Percentiles rank a stretch among this genome's conserved stretches.
Evolutionary conservation across 2,113 vertebrate genomes (phyloP).

Genomic region (Brachirus orientalis): DNA sequence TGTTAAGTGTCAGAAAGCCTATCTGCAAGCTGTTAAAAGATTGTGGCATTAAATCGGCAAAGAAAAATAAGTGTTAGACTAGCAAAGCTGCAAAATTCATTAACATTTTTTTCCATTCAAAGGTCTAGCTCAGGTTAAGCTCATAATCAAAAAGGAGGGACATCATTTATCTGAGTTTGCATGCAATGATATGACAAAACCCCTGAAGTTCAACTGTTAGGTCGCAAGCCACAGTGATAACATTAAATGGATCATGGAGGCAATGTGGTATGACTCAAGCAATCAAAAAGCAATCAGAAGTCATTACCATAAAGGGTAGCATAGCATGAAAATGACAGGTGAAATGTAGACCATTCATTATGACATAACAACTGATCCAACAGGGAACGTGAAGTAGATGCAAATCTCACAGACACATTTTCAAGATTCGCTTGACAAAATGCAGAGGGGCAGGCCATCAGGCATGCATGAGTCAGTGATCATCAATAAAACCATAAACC

Average conservation of each 20-base stretch:
- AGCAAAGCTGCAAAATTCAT: conserved; percentile 49
- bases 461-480: conserved; percentile 68
- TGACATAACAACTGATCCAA: conserved; percentile 43
- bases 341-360: conserved; percentile 47
- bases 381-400: conserved; percentile 43
- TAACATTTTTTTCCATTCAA: conserved; percentile 9
- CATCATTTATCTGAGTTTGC: conserved; percentile 32
- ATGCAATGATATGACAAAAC: conserved; percentile 60
- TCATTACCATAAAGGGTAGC: conserved; percentile 43
- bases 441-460: conserved; percentile 65
- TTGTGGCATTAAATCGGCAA: conserved; percentile 37
- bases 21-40: conserved; percentile 23
- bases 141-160: conserved; percentile 25
- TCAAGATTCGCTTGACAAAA: conserved; percentile 64
- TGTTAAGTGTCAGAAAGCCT: conserved; percentile 15
- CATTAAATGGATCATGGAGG: conserved; percentile 35
- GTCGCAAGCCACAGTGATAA: conserved; percentile 26
- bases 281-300: conserved; percentile 39
- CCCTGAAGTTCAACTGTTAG: conserved; percentile 24
- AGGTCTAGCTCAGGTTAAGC: conserved; percentile 34
- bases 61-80: conserved; percentile 38
- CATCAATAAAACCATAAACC: conserved; percentile 21
- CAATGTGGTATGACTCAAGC: conserved; percentile 46
- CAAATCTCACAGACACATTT: conserved; percentile 48
- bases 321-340: conserved; percentile 46